Conservation (phyloP, 2,113 vertebrate genomes). For the Muntiacus reevesi region DNA sequence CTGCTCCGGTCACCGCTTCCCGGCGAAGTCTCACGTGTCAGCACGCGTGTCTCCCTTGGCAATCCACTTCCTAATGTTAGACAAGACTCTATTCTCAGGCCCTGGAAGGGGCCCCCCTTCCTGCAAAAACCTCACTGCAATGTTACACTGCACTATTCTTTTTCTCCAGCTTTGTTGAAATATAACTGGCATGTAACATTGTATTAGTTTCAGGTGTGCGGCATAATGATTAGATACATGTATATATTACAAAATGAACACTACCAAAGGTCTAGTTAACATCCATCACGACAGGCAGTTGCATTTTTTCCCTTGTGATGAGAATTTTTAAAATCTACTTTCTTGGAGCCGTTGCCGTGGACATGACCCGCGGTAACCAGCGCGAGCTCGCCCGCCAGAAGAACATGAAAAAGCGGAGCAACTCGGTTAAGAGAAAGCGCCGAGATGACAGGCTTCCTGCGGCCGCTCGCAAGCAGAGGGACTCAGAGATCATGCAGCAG, state of each 20-base stretch:
- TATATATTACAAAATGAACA: background rate
- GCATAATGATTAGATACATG: background rate
- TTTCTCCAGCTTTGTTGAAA: background rate
- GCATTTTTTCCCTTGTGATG: background rate
- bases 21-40: background rate
- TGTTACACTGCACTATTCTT: background rate
- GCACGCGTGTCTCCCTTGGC: background rate
- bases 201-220: background rate
- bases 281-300: background rate
- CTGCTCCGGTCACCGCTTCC: background rate
- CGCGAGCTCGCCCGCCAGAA: too few relatives aligned
- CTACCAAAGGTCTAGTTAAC: background rate
- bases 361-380: too few relatives aligned
- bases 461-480: too few relatives aligned
- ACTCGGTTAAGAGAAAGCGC: too few relatives aligned
- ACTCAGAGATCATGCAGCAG: too few relatives aligned
- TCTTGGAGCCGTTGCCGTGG: background rate
- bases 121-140: background rate
- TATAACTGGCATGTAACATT: background rate
- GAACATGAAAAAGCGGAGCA: too few relatives aligned
- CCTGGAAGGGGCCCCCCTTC: background rate
- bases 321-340: background rate
- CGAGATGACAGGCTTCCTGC: too few relatives aligned
- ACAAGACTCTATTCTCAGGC: background rate
- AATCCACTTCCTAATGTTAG: background rate